Evolutionary conservation across 2,797 vertebrate genomes (phyloP).

Genomic region (Chrosomus eos): DNA sequence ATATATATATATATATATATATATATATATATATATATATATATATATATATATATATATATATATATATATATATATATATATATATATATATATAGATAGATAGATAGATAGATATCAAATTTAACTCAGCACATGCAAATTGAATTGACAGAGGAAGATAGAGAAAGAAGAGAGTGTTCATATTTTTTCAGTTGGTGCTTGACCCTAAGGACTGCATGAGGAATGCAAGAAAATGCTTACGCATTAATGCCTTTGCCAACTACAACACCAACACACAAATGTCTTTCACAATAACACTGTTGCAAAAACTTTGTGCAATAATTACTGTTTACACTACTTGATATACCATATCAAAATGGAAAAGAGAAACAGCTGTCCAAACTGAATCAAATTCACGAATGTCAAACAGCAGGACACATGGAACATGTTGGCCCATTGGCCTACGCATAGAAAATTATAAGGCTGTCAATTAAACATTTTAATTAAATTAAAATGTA

Average conservation of each 20-base stretch:
- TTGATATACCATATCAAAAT: slow-evolving; percentile 11
- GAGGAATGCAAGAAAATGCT: slow-evolving; percentile 49
- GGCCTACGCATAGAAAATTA: neutral
- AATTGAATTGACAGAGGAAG: neutral
- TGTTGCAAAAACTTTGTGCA: slow-evolving; percentile 17
- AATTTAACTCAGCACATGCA: slow-evolving; percentile 11
- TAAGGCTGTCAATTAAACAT: neutral
- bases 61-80: no score
- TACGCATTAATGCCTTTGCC: slow-evolving; percentile 30
- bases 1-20: no score
- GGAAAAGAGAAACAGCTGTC: neutral
- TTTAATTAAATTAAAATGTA: no score
- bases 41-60: no score
- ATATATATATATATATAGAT: no score
- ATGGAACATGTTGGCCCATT: neutral
- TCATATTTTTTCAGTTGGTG: slow-evolving; percentile 59
- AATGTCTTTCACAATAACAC: neutral
- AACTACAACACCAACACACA: slow-evolving; percentile 31
- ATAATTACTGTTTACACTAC: slow-evolving; percentile 33
- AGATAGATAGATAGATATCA: no score
- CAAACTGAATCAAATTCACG: neutral
- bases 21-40: no score
- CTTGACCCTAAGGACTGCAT: slow-evolving; percentile 52
- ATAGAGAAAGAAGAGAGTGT: slow-evolving; percentile 22
- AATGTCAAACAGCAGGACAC: neutral